Percentiles rank a stretch among this genome's conserved stretches.
phyloP scores from a whole-genome alignment of 35 echinoderm and acorn worm genomes.

The Heliocidaris erythrogramma region DNA sequence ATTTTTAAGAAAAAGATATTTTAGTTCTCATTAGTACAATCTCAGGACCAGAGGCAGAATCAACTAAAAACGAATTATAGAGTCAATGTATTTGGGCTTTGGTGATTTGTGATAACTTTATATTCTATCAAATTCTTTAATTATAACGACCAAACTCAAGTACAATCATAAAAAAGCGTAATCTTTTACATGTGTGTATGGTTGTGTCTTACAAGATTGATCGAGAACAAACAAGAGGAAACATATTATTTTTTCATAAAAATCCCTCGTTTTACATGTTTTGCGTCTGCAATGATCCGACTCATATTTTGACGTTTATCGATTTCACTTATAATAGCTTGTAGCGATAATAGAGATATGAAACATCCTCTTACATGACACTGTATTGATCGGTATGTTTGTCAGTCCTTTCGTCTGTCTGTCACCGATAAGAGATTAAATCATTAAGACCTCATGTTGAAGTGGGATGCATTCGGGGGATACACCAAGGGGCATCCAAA shows the following conservation, averaged over 20 bases:
- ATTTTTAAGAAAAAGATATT: no score
- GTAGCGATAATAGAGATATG: conserved; percentile 35
- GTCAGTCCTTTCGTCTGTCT: conserved; percentile 16
- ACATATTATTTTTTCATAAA: neutral
- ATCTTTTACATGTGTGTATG: no score
- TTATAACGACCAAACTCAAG: no score
- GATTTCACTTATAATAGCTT: conserved; percentile 33
- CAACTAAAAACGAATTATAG: no score
- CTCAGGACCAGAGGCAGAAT: no score
- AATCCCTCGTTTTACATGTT: neutral
- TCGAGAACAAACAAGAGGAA: no score
- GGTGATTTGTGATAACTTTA: no score
- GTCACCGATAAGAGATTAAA: conserved; percentile 12
- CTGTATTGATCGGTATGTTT: neutral
- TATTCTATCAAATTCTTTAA: no score
- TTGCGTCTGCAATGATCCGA: neutral
- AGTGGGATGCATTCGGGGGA: neutral
- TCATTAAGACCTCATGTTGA: conserved; percentile 2
- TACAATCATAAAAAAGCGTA: no score
- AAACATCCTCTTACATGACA: conserved; percentile 33
- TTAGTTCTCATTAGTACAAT: no score
- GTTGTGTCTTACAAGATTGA: no score
- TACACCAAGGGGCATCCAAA: neutral
- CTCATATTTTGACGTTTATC: neutral
- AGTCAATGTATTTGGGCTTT: no score